A percentile compares a stretch with the other conserved stretches of the same genome.
phyloP scores from a whole-genome alignment of 2,888 invertebrate species.

The Ophion obscuratus region DNA sequence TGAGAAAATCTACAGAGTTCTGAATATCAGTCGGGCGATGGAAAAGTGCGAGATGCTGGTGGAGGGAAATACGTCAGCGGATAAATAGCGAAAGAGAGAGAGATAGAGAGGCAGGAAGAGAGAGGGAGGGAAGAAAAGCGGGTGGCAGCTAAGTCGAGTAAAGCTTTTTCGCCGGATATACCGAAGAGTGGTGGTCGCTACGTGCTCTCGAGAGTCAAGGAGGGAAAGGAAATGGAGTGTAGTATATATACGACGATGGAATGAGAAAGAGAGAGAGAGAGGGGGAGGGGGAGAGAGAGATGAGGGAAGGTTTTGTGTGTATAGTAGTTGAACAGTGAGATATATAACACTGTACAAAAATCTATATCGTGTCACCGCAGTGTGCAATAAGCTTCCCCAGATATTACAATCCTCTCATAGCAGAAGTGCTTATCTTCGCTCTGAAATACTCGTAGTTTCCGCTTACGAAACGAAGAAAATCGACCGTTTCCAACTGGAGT shows the following conservation, averaged over 20 bases:
- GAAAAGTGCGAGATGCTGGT: slow-evolving; percentile 37
- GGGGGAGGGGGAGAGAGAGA: neutral
- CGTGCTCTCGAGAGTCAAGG: slow-evolving; percentile 52
- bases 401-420: slow-evolving; percentile 2
- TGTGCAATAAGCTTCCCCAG: neutral
- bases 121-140: slow-evolving; percentile 12
- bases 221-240: slow-evolving; percentile 32
- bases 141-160: slow-evolving; percentile 50
- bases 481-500: neutral
- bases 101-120: neutral
- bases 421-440: neutral
- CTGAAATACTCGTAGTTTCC: neutral
- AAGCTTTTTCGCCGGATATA: slow-evolving; percentile 62
- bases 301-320: slow-evolving; percentile 2
- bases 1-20: slow-evolving; percentile 65
- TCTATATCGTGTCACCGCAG: slow-evolving; percentile 1
- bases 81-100: slow-evolving; percentile 40
- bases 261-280: neutral
- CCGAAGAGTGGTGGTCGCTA: slow-evolving; percentile 60
- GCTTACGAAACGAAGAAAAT: neutral
- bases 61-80: slow-evolving; percentile 53
- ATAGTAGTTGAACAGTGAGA: slow-evolving; percentile 13
- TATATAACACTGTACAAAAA: slow-evolving; percentile 16
- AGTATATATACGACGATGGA: neutral
- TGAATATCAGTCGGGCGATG: slow-evolving; percentile 41